These are phyloP conservation scores for Steinernema scapterisci DNA, from an alignment of 2,888 invertebrate species.

Conservation along the genomic window DNA sequence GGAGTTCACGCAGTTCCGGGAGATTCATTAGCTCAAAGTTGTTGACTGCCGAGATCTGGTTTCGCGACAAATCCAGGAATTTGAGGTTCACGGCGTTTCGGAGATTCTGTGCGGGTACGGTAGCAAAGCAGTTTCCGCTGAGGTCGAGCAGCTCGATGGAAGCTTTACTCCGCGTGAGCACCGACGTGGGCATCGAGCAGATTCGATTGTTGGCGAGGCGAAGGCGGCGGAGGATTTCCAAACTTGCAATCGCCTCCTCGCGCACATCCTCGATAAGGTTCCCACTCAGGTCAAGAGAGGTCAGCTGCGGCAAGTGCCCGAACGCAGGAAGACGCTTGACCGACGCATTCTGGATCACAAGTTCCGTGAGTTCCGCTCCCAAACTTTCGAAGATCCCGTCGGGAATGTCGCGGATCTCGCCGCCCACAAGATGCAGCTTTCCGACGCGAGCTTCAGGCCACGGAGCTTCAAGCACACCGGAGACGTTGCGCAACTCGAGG, in stretches of 20 bases:
- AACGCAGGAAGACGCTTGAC: conserved; percentile 42
- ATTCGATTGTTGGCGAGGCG: conserved; percentile 52
- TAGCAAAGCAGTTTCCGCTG: conserved; percentile 80
- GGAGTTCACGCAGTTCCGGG: conserved; percentile 76
- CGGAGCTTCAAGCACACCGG: not conserved
- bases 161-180: conserved; percentile 56
- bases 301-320: conserved; percentile 52
- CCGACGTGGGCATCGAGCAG: conserved; percentile 51
- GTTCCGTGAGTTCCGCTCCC: not conserved
- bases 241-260: conserved; percentile 46
- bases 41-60: conserved; percentile 78
- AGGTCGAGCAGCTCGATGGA: conserved; percentile 79
- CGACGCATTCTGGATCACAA: not conserved
- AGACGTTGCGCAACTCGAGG: not conserved
- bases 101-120: conserved; percentile 82
- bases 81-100: conserved; percentile 79
- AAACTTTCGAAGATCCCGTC: not conserved
- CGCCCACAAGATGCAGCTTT: not conserved
- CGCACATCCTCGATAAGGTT: conserved; percentile 72
- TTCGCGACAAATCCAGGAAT: conserved; percentile 78
- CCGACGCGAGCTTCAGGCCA: conserved; percentile 6
- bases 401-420: not conserved
- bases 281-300: conserved; percentile 59
- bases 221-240: conserved; percentile 47
- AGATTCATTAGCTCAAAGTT: conserved; percentile 80